A percentile compares a stretch with the other conserved stretches of the same genome.
Conservation (phyloP, 2,797 vertebrate genomes). For the Acanthurus lineatus region DNA sequence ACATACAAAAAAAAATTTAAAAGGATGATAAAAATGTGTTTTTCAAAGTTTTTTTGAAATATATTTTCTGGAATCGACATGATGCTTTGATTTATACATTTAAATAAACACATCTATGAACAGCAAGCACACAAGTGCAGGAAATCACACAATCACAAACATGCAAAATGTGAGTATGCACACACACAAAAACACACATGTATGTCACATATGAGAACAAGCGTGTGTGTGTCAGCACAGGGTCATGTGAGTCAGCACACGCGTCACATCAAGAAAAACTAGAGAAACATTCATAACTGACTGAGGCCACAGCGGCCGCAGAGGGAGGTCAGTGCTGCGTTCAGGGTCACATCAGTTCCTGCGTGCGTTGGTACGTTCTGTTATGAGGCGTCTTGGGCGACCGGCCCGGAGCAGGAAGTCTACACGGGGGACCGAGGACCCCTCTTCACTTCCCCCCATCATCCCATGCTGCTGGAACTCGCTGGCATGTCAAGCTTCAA, state of each 20-base stretch:
- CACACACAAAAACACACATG: background rate
- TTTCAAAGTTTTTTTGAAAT: no score
- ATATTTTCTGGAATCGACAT: no score
- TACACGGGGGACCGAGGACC: slow-evolving; percentile 31
- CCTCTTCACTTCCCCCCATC: slow-evolving; percentile 56
- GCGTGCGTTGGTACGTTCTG: slow-evolving; percentile 28
- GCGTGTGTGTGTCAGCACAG: background rate
- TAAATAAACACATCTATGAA: background rate
- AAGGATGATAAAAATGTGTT: no score
- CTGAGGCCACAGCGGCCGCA: slow-evolving; percentile 2
- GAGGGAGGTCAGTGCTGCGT: slow-evolving; percentile 36
- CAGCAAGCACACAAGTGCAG: background rate
- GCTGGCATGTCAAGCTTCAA: slow-evolving; percentile 54
- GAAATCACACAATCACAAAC: background rate
- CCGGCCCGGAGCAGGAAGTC: slow-evolving; percentile 67
- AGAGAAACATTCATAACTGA: background rate
- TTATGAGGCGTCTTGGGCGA: slow-evolving; percentile 23
- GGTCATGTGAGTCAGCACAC: background rate
- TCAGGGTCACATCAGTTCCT: slow-evolving; percentile 53
- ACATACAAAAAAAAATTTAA: background rate
- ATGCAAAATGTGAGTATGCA: background rate
- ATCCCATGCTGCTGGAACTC: slow-evolving; percentile 54
- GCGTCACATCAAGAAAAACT: background rate
- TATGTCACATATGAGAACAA: background rate
- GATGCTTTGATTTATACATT: no score